These are phyloP conservation scores for Lasioglossum calceatum DNA, from an alignment of 2,888 invertebrate genomes.

Conservation along the genomic window DNA sequence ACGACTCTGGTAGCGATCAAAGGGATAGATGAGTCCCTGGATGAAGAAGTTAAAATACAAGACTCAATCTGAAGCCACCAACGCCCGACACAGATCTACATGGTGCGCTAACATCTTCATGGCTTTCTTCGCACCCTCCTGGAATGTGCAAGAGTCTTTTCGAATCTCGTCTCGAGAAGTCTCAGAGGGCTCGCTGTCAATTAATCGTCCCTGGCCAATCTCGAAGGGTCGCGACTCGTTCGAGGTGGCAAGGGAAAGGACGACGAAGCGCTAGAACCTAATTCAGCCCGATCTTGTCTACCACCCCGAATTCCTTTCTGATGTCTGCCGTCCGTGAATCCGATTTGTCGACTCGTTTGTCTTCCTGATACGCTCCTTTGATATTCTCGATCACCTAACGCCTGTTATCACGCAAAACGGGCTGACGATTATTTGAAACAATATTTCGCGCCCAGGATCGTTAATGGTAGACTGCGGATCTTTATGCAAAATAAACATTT, in stretches of 20 bases:
- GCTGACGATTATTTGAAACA: neutral
- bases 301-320: conserved; percentile 58
- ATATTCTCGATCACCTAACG: conserved; percentile 26
- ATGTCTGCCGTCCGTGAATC: conserved; percentile 76
- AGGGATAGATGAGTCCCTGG: neutral
- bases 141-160: conserved; percentile 78
- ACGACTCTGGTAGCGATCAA: conserved; percentile 21
- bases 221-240: conserved; percentile 69
- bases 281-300: conserved; percentile 69
- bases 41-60: conserved; percentile 54
- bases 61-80: conserved; percentile 42
- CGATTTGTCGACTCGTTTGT: conserved; percentile 79
- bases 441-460: neutral
- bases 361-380: conserved; percentile 41
- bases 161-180: conserved; percentile 77
- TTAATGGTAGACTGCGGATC: neutral
- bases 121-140: conserved; percentile 70
- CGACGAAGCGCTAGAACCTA: conserved; percentile 70
- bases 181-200: conserved; percentile 79
- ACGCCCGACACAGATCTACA: conserved; percentile 40
- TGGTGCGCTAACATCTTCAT: conserved; percentile 55
- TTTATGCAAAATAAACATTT: too few species aligned
- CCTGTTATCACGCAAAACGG: neutral
- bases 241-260: conserved; percentile 56
- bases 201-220: conserved; percentile 82